Conservation (phyloP, 2,797 vertebrate species). For the Acrocephalus scirpaceus region DNA sequence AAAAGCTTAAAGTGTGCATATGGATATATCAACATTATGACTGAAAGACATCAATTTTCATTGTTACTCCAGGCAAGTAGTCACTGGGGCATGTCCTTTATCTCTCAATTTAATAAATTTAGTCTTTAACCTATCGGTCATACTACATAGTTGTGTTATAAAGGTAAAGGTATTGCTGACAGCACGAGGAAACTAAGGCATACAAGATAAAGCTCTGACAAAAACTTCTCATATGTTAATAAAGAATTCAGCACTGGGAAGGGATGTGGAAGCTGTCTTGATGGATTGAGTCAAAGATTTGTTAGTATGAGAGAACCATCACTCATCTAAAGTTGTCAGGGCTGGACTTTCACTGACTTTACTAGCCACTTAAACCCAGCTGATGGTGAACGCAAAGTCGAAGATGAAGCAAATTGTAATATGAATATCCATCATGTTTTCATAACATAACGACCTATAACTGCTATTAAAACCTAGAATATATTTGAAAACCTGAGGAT, state of each 20-base stretch:
- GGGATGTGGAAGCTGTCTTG: neutral
- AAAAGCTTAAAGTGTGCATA: neutral
- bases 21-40: neutral
- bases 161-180: neutral
- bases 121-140: neutral
- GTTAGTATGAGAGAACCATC: neutral
- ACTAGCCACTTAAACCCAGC: neutral
- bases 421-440: neutral
- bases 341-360: neutral
- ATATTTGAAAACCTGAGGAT: neutral
- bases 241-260: neutral
- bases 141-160: neutral
- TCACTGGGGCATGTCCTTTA: neutral
- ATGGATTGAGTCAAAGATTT: neutral
- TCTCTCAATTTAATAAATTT: constrained; percentile 34
- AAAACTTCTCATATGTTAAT: neutral
- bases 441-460: neutral
- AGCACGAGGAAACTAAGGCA: neutral
- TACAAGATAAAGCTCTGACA: neutral
- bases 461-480: neutral
- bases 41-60: constrained; percentile 2
- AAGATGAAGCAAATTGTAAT: neutral
- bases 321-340: neutral
- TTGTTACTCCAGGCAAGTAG: neutral
- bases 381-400: neutral